Base-by-base conservation (phyloP, 1,140 invertebrate species). In the Drosophila triauraria region DNA sequence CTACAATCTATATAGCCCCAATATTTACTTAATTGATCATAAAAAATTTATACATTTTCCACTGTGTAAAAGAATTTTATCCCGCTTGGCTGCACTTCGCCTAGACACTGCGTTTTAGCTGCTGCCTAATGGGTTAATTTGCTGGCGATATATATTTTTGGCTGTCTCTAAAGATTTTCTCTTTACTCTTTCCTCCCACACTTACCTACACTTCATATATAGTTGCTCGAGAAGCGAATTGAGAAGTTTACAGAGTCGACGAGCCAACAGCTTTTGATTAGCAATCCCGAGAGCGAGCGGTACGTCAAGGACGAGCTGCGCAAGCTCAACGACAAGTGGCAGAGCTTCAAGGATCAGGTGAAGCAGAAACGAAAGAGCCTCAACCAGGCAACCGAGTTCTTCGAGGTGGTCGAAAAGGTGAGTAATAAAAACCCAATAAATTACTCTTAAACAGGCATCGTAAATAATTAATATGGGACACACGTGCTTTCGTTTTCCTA, bases 171-270 rank as follows among this genome's bases (percentile, higher is more conserved):
- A 80, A 72, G 30, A 57, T 62, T 25, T 30, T 30, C 25, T 54
- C 25, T 43, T 20, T 51, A 30, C 43, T 50, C 23, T 59, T 32
- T 4, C 23, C 35, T 4, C 32, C 42, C 43, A 38, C 42, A 40
- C n/a, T 23, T 15, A 4, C 8, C 9, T 10, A 2, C n/a, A 10
- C 32, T 10, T 17, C 27, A 9, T 4, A 25, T 32, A 13, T 32
- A 96, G 96, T 93, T 96, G 78, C 93, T 97, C 57, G 96, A 97
- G 86, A 94, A 95, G 79, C 95, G 95, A 82, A 96, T 98, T 54
- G 93, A 95, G 64, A 95, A 94, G 38, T 97, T 98, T 83, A 94
- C 96, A 10, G 95, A 94, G 77, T 95, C 77, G 15, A 95, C 91
- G 2, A 96, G 95, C 0, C 94, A 96, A 82, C 94, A 95, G 79